Base-by-base conservation (phyloP, 2,113 vertebrate genomes). In the Eptatretus burgeri region DNA sequence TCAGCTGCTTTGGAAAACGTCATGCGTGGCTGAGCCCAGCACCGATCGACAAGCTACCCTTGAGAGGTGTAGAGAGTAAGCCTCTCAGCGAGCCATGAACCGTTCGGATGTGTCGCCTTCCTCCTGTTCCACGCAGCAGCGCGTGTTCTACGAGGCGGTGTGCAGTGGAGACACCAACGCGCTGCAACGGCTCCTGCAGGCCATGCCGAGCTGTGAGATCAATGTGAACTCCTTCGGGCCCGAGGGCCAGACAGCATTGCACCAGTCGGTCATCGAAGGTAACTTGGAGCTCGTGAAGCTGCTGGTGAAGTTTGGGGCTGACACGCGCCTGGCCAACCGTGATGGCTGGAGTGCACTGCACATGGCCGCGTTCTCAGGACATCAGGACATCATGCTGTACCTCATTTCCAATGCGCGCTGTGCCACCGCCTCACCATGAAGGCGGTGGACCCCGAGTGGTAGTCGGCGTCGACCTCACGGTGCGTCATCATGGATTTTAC, bases 361-460 rank as follows among this genome's bases (percentile, higher is more conserved):
- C 78, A 95, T 95, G 73, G 89, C 89, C 64, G 89, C 89, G 64
- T 95, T 93, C 72, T 85, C 85, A 65, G 89, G 89, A 72, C 89
- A 88, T 76, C 89, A 95, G 73, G 89, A 95, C 83, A 94, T 95
- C 78, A 87, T 87, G 68, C 77, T 95, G 74, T 95, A 95, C 80
- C 84, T 95, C 78, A 85, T 95, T 79, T 86, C 89, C 75, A 93
- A 88, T 83, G 87, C 89, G 75, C 91, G 93, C 81, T 95, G 84
- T 77, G 82, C 87, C 5, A 79, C 81, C 68, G 77, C 81, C 18
- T 75, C 81, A 68, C 81, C 83, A 78, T 88, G 84, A 88, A 77
- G 75, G 69, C 66, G 69, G 27, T 41, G 27, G 27, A 41, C 27
- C 27, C 27, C 3, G 27, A 41, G 27, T 3, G 27, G 27, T 41